Conservation (phyloP, 2,888 invertebrate genomes). For the Lasioglossum leucozonium region DNA sequence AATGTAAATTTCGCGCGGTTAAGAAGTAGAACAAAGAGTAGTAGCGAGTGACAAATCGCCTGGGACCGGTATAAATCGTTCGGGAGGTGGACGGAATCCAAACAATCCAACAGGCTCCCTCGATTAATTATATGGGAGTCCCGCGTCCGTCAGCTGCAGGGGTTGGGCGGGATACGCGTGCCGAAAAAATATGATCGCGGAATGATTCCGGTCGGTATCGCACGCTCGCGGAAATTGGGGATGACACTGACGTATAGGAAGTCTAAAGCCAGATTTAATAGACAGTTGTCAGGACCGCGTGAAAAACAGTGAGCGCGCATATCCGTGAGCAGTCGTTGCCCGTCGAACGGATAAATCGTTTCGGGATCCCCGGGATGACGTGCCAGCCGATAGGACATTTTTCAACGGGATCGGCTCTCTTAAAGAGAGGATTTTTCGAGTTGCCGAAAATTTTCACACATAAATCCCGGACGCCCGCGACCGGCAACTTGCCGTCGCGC, state of each 20-base stretch:
- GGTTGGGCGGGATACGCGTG: neutral
- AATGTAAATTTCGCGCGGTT: neutral
- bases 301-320: slow-evolving; percentile 20
- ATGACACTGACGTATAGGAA: slow-evolving; percentile 29
- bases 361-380: slow-evolving; percentile 2
- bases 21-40: neutral
- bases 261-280: slow-evolving; percentile 32
- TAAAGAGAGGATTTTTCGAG: slow-evolving; percentile 30
- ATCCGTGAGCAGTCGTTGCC: slow-evolving; percentile 25
- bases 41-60: neutral
- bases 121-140: neutral
- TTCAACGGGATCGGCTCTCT: neutral
- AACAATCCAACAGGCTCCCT: neutral
- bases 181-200: neutral
- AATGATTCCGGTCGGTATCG: neutral
- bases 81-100: neutral
- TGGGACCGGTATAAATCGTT: neutral
- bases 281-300: slow-evolving; percentile 18
- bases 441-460: neutral
- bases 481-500: neutral
- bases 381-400: slow-evolving; percentile 22
- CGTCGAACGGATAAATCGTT: slow-evolving; percentile 13
- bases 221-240: slow-evolving; percentile 9
- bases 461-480: neutral
- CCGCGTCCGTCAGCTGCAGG: neutral